Conservation (phyloP, 2,888 invertebrate species). For the Sarcophaga rosellei region DNA sequence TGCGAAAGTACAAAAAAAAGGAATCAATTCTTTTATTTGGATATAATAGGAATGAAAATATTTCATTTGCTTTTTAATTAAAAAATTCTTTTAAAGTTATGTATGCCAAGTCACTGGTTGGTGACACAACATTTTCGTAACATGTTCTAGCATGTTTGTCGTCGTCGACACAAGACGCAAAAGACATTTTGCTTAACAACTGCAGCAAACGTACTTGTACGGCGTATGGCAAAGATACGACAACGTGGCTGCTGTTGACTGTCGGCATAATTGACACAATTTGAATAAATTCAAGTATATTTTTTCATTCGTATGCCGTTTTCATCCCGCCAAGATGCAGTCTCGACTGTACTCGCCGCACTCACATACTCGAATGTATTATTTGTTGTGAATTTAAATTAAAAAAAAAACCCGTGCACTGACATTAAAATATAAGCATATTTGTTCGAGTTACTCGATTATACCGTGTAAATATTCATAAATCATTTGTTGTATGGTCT, state of each 20-base stretch:
- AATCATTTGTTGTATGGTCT: constrained; percentile 39
- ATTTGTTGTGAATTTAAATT: background rate
- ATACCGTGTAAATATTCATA: constrained; percentile 64
- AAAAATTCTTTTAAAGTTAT: constrained; percentile 4
- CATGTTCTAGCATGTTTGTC: constrained; percentile 68
- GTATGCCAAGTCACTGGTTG: background rate
- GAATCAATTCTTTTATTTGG: background rate
- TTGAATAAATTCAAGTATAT: constrained; percentile 64
- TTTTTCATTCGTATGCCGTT: constrained; percentile 26
- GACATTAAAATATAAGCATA: constrained; percentile 48
- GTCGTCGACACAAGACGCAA: constrained; percentile 65
- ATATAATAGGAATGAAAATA: background rate
- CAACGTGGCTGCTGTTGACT: constrained; percentile 66
- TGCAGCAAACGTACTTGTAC: constrained; percentile 28
- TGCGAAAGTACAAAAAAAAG: background rate
- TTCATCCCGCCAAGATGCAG: background rate
- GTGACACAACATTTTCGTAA: constrained; percentile 64
- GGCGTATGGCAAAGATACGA: constrained; percentile 40
- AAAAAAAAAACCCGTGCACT: background rate
- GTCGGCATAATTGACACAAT: constrained; percentile 69
- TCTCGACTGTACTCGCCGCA: constrained; percentile 23
- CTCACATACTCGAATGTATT: background rate
- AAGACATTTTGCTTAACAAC: constrained; percentile 60
- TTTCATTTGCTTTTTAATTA: background rate
- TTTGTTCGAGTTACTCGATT: constrained; percentile 59